Conservation (phyloP, 2,797 vertebrate genomes). For the Poecilia picta region DNA sequence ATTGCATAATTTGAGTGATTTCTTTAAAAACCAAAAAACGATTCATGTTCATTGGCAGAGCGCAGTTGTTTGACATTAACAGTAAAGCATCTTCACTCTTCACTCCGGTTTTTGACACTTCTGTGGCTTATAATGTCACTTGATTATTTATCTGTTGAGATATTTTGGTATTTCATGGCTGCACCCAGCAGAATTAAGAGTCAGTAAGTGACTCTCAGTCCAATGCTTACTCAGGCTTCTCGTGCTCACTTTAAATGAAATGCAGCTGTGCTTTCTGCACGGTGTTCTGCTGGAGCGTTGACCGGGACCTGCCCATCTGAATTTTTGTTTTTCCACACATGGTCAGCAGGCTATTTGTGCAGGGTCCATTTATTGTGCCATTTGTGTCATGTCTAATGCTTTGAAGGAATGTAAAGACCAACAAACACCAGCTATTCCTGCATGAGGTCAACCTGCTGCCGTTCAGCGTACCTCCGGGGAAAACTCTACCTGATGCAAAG, state of each 20-base stretch:
- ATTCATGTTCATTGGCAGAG: not conserved
- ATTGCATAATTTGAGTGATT: not conserved
- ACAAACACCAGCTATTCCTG: slow-evolving; percentile 28
- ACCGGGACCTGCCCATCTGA: slow-evolving; percentile 26
- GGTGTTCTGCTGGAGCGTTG: slow-evolving; percentile 26
- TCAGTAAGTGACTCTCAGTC: not conserved
- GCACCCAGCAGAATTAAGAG: not conserved
- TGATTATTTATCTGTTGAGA: slow-evolving; percentile 17
- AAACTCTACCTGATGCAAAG: slow-evolving; percentile 20
- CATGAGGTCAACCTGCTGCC: slow-evolving; percentile 34
- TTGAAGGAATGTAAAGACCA: slow-evolving; percentile 39
- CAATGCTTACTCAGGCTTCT: slow-evolving; percentile 14
- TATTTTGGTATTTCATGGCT: not conserved
- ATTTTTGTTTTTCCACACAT: slow-evolving; percentile 29
- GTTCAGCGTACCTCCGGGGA: not conserved
- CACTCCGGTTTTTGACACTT: slow-evolving; percentile 11
- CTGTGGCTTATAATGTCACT: not conserved
- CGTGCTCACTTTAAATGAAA: slow-evolving; percentile 11
- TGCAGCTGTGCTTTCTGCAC: slow-evolving; percentile 15
- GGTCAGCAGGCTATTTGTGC: slow-evolving; percentile 47
- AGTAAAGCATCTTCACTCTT: not conserved
- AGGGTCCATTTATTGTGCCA: slow-evolving; percentile 33
- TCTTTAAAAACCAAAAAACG: not conserved
- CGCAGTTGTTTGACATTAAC: not conserved
- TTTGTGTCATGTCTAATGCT: slow-evolving; percentile 42